Conservation (phyloP, 2,113 vertebrate genomes). For the Arenaria interpres region DNA sequence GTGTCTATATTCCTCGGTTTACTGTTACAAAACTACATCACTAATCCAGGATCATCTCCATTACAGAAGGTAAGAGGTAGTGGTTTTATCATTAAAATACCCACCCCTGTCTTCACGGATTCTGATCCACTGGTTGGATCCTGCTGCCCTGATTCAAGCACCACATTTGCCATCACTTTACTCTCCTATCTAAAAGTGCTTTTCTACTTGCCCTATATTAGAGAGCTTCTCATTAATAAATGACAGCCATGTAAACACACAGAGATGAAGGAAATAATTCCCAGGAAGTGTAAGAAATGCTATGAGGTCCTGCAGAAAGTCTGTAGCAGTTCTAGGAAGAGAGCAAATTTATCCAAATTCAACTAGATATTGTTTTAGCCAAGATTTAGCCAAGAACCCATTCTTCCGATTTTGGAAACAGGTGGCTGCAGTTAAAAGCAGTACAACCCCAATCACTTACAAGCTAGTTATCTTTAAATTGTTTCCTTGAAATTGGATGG, state of each 20-base stretch:
- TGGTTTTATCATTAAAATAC: rapidly evolving
- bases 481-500: slow-evolving; percentile 9
- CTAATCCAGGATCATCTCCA: background rate
- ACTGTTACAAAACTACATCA: background rate
- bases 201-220: background rate
- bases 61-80: background rate
- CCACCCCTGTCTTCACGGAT: background rate
- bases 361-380: background rate
- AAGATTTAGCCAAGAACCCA: background rate
- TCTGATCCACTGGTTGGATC: background rate
- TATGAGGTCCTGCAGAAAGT: background rate
- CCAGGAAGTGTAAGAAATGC: background rate
- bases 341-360: background rate
- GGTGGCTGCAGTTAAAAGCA: slow-evolving; percentile 36
- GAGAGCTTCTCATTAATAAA: background rate
- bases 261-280: background rate
- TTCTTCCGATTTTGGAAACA: slow-evolving; percentile 1
- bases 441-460: slow-evolving; percentile 36
- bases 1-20: background rate
- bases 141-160: rapidly evolving
- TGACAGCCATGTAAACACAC: background rate
- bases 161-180: background rate
- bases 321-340: background rate
- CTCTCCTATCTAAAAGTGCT: background rate
- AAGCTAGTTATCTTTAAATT: slow-evolving; percentile 46